Conservation (phyloP, 2,797 vertebrate genomes). For the Macrochelys suwanniensis region DNA sequence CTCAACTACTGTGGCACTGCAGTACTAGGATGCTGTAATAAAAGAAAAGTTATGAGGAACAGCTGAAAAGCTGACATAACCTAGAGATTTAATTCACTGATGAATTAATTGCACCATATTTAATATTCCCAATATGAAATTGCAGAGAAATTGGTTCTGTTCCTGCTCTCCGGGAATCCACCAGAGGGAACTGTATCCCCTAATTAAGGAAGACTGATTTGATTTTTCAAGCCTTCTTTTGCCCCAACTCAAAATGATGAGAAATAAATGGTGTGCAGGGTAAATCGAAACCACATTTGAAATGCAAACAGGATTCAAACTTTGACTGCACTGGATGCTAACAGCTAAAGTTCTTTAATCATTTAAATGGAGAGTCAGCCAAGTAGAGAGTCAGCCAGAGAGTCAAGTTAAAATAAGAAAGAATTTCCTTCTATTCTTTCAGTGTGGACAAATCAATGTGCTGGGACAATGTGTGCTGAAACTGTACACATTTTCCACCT, state of each 20-base stretch:
- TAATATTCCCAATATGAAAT: slow-evolving; percentile 71
- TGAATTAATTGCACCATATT: slow-evolving; percentile 56
- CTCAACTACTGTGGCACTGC: background rate
- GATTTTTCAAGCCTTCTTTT: background rate
- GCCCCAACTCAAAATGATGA: slow-evolving; percentile 38
- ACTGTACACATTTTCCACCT: background rate
- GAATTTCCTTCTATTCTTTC: background rate
- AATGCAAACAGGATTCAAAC: slow-evolving; percentile 49
- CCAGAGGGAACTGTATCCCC: slow-evolving; percentile 59
- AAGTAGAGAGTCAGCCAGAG: slow-evolving; percentile 14
- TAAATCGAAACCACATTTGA: slow-evolving; percentile 36
- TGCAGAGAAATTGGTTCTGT: slow-evolving; percentile 62
- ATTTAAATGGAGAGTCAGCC: background rate
- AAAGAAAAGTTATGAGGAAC: slow-evolving; percentile 47
- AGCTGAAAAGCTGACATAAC: slow-evolving; percentile 31
- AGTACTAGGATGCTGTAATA: background rate
- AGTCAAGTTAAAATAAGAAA: background rate
- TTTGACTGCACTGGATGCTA: slow-evolving; percentile 10
- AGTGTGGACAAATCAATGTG: background rate
- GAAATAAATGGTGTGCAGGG: slow-evolving; percentile 58
- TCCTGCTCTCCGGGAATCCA: slow-evolving; percentile 56
- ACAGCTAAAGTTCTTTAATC: slow-evolving; percentile 35
- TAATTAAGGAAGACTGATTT: slow-evolving; percentile 72
- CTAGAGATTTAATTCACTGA: slow-evolving; percentile 47
- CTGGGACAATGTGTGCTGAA: background rate